These are phyloP conservation scores for Indri indri DNA, from an alignment of 2,113 vertebrate species.

Conservation along the genomic window DNA sequence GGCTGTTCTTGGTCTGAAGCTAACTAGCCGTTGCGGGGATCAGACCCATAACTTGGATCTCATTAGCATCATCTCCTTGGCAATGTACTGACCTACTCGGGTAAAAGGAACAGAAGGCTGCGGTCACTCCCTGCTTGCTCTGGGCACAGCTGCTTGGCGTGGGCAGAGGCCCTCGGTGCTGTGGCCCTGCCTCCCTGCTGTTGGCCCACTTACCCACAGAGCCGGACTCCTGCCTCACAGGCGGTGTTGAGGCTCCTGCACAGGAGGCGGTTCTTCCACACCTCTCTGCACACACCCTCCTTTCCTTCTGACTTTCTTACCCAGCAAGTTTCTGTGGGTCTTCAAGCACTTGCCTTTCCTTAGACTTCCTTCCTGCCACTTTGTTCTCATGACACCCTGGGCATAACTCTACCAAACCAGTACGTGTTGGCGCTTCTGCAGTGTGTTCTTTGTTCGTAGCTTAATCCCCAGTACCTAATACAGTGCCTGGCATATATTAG, in stretches of 20 bases:
- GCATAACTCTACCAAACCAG: background rate
- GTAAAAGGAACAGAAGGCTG: background rate
- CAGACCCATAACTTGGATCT: background rate
- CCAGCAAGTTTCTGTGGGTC: background rate
- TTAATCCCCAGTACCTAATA: background rate
- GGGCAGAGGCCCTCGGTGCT: background rate
- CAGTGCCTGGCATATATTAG: background rate
- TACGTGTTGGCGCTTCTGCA: background rate
- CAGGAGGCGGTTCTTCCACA: background rate
- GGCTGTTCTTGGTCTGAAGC: background rate
- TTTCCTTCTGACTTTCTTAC: background rate
- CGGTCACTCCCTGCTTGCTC: background rate
- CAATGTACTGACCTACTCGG: background rate
- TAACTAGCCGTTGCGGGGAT: background rate
- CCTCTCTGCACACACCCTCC: background rate
- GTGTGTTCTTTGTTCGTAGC: background rate
- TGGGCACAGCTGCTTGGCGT: no score
- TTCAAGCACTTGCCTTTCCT: background rate
- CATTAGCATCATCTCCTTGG: background rate
- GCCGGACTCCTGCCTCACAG: background rate
- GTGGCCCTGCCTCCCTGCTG: background rate
- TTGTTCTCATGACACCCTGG: background rate
- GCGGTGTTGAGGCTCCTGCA: background rate
- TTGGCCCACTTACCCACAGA: rapidly evolving
- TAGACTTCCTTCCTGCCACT: background rate